Base-by-base conservation (phyloP, 1,140 invertebrate genomes). In the Daktulosphaira vitifoliae region DNA sequence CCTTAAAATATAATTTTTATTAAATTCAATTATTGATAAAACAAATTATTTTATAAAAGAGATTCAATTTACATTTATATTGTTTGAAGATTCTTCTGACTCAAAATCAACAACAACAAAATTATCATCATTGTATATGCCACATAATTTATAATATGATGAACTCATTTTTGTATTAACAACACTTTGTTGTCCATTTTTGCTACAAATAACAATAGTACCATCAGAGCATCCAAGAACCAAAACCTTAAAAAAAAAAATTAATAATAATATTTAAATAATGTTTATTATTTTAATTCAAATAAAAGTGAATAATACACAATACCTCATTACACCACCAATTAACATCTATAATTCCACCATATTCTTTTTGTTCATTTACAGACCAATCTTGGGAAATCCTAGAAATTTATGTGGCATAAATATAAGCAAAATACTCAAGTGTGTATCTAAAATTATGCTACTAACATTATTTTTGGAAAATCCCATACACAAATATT, bases 181-280 rank as follows among this genome's bases (percentile, higher is more conserved):
- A 23, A 62, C 7, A 62, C 42, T 62, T 8, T 62, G 56, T 46
- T 62, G 42, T 2, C 56, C 56, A 6, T 62, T 48, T 48, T 62
- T 42, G 8, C 11, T 22, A 22, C 56, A 62, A 29, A 62, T 33
- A 1, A 62, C 23, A n/a, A 62, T 26, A 15, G 56, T 62, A 3
- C 56, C 56, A 62, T 62, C 42, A 62, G 29, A 48, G 5, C 56
- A 62, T 26, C 56, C 56, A 8, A 62, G 26, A 62, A 62, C 46
- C 15, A 62, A 0, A 48, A 62, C 5, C 56, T 62, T 2, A 62
- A 62, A 29, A 8, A 62, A 48, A 62, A 29, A 33, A 56, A 1
- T 38, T 38, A 53, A 22, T 37, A 33, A 33, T 15, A 56, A 22
- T 25, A 56, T 2, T 20, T 18, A 13, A 20, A 33, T 18, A 20